Conservation (phyloP, 2,113 vertebrate genomes). For the Meriones unguiculatus region DNA sequence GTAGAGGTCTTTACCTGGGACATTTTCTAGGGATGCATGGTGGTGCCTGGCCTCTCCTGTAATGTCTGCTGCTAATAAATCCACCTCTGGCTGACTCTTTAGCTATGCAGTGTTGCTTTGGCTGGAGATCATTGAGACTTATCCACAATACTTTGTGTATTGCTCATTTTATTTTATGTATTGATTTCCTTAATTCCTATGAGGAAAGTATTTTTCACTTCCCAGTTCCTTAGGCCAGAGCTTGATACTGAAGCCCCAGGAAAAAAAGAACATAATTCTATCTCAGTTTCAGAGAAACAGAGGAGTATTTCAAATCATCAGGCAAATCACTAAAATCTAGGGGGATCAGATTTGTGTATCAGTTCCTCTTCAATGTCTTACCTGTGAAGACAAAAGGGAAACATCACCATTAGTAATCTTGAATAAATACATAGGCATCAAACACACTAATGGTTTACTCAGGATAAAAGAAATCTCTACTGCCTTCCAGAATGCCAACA, state of each 20-base stretch:
- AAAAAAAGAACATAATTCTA: not conserved
- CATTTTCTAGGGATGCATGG: not conserved
- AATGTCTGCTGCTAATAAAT: not conserved
- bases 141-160: not conserved
- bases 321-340: conserved; percentile 41
- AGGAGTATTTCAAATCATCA: conserved; percentile 38
- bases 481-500: conserved; percentile 5
- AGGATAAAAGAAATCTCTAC: conserved; percentile 25
- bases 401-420: conserved; percentile 33
- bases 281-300: not conserved
- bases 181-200: conserved; percentile 44
- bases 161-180: conserved; percentile 26
- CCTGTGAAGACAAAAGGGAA: conserved; percentile 42
- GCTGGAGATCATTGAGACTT: not conserved
- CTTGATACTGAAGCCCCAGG: not conserved
- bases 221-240: not conserved
- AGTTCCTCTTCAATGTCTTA: conserved; percentile 22
- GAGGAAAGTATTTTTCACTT: not conserved
- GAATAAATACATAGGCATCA: not conserved
- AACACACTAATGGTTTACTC: conserved; percentile 14
- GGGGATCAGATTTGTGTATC: conserved; percentile 3
- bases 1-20: not conserved
- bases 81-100: not conserved
- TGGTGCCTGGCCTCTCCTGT: not conserved
- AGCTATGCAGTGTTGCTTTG: not conserved